phyloP scores from a whole-genome alignment of 2,888 invertebrate genomes.

The Spodoptera picta region DNA sequence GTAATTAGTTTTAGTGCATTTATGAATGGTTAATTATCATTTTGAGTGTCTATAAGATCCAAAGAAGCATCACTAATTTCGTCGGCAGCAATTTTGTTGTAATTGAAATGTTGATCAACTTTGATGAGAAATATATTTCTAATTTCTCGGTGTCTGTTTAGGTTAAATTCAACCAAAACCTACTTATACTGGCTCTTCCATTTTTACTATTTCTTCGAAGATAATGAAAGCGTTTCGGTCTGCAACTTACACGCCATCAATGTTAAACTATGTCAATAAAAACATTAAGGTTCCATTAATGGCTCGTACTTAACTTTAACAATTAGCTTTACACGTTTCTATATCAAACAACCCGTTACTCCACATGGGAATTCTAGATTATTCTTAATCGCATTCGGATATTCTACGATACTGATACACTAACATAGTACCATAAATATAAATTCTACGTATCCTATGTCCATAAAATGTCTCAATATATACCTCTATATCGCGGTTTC shows the following conservation, averaged over 20 bases:
- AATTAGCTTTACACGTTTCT: conserved; percentile 17
- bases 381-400: conserved; percentile 25
- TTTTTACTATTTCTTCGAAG: conserved; percentile 6
- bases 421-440: conserved; percentile 14
- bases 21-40: conserved; percentile 16
- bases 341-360: conserved; percentile 8
- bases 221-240: conserved; percentile 14
- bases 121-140: conserved; percentile 10
- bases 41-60: conserved; percentile 19
- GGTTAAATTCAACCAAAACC: conserved; percentile 4
- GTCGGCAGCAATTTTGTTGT: conserved; percentile 6
- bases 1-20: conserved; percentile 9
- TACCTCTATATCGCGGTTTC: conserved; percentile 19
- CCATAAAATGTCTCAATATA: conserved; percentile 34
- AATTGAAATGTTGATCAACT: conserved; percentile 28
- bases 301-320: neutral
- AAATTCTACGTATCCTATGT: conserved; percentile 34
- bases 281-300: neutral
- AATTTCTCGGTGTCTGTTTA: neutral
- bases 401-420: conserved; percentile 1
- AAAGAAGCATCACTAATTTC: conserved; percentile 15
- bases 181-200: conserved; percentile 1
- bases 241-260: neutral
- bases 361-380: conserved; percentile 33
- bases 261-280: neutral